Evolutionary conservation across 2,888 invertebrate species (phyloP).

Genomic region (Lumbricus terrestris): DNA sequence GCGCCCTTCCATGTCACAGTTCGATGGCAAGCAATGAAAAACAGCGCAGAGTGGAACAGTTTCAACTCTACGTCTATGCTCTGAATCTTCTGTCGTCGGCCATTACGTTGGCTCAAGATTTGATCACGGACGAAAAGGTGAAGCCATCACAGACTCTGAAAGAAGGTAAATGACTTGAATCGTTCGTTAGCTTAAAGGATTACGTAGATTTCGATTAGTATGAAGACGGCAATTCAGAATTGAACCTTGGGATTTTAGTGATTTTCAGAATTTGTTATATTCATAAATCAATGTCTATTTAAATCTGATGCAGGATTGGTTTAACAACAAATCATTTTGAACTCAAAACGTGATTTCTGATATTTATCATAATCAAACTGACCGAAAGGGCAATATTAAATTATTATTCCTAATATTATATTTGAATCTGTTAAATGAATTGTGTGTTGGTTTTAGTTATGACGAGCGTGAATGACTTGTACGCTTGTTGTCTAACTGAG

Average conservation of each 20-base stretch:
- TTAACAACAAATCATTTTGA: not conserved
- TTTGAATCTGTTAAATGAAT: no score
- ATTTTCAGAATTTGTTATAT: not conserved
- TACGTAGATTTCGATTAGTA: not conserved
- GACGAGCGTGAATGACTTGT: not conserved
- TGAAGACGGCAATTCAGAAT: not conserved
- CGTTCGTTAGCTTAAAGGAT: not conserved
- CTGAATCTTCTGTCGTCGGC: not conserved
- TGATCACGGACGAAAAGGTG: not conserved
- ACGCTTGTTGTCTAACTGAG: not conserved
- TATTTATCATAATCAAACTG: no score
- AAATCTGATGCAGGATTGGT: no score
- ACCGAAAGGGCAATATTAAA: no score
- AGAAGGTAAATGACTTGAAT: not conserved
- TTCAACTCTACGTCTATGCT: not conserved
- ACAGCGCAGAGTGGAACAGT: slow-evolving; percentile 10
- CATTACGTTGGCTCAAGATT: not conserved
- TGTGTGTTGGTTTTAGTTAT: not conserved
- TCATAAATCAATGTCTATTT: not conserved
- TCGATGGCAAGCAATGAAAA: not conserved
- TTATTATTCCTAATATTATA: no score
- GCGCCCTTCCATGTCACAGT: not conserved
- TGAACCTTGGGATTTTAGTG: not conserved
- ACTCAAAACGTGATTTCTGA: not conserved
- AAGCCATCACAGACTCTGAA: not conserved